Evolutionary conservation across 2,797 vertebrate species (phyloP).

Genomic region (Chanos chanos): DNA sequence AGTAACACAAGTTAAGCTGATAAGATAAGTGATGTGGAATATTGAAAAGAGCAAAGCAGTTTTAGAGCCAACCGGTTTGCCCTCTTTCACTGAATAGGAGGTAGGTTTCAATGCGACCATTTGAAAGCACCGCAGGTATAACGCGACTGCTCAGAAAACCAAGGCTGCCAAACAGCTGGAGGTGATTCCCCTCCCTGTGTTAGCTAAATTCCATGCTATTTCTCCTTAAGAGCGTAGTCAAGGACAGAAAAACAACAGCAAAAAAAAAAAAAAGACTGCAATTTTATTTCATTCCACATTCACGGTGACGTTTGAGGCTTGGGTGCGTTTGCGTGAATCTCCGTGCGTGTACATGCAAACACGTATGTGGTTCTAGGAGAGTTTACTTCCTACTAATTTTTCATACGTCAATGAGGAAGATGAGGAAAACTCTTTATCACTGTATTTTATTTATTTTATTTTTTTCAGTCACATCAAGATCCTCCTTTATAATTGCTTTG

Average conservation of each 20-base stretch:
- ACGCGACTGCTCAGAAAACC: conserved; percentile 59
- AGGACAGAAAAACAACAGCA: conserved; percentile 55
- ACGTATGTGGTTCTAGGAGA: not conserved
- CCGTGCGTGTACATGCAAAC: not conserved
- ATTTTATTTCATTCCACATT: not conserved
- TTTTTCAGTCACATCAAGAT: too few species aligned
- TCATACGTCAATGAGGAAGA: too few species aligned
- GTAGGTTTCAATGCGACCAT: conserved; percentile 55
- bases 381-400: too few species aligned
- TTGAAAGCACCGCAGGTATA: conserved; percentile 64
- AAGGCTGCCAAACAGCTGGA: conserved; percentile 49
- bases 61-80: too few species aligned
- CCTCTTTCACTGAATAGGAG: too few species aligned
- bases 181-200: conserved; percentile 68
- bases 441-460: too few species aligned
- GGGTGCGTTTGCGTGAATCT: not conserved
- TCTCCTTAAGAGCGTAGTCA: conserved; percentile 58
- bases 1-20: not conserved
- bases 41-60: not conserved
- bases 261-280: not conserved
- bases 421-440: too few species aligned
- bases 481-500: too few species aligned
- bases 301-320: conserved; percentile 18
- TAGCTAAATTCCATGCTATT: conserved; percentile 61
- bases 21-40: not conserved